Evolutionary conservation across 1,140 invertebrate species (phyloP).

Genomic region (Callitettix versicolor): DNA sequence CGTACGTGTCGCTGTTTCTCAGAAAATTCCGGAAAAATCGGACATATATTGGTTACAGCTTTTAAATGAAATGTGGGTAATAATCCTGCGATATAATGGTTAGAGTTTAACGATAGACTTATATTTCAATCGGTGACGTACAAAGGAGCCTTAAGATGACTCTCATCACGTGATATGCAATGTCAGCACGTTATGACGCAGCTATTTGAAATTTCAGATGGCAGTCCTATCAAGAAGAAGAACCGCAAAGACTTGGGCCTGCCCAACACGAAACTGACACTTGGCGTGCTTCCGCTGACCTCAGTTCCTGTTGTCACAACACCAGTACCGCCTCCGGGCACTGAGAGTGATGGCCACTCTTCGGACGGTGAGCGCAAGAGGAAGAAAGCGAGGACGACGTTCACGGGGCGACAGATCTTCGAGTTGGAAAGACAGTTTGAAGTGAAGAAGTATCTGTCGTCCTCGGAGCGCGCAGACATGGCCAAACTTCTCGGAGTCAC

Average conservation of each 20-base stretch:
- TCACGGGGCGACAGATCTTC: constrained; percentile 91
- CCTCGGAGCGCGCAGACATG: constrained; percentile 89
- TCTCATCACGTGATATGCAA: too few relatives aligned
- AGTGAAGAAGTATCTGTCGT: constrained; percentile 90
- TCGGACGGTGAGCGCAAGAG: constrained; percentile 57
- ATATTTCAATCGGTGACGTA: too few relatives aligned
- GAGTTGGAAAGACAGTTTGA: constrained; percentile 93
- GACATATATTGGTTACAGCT: too few relatives aligned
- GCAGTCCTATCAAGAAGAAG: constrained; percentile 12
- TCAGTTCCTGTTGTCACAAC: neutral
- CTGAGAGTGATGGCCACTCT: constrained; percentile 7
- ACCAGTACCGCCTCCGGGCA: constrained; percentile 1
- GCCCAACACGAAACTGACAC: neutral
- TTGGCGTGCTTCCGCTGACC: neutral
- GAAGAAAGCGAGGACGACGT: constrained; percentile 91
- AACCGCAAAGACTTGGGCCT: neutral
- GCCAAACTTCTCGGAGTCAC: constrained; percentile 87
- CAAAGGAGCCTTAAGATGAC: too few relatives aligned
- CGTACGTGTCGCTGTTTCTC: too few relatives aligned
- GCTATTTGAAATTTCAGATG: too few relatives aligned
- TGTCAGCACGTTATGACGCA: too few relatives aligned
- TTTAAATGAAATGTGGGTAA: too few relatives aligned
- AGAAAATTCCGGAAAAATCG: too few relatives aligned
- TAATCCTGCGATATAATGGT: too few relatives aligned
- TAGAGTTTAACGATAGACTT: too few relatives aligned